These are phyloP conservation scores for Himalopsyche anomala DNA, from an alignment of 2,888 invertebrate genomes.

Conservation along the genomic window DNA sequence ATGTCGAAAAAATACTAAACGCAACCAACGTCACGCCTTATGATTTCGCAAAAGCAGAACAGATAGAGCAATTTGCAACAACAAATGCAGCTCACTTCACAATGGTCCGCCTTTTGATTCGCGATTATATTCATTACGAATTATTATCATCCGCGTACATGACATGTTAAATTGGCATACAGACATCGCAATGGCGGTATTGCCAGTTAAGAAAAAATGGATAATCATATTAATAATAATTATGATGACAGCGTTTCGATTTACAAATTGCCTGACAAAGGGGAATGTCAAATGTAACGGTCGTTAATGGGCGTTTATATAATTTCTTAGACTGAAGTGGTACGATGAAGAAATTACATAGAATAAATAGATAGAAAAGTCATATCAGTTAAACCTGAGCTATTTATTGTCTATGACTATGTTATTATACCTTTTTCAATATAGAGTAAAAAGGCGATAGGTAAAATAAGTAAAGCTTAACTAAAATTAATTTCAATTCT, in stretches of 20 bases:
- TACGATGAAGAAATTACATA: not conserved
- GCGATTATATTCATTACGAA: slow-evolving; percentile 42
- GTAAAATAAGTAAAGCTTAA: too few relatives aligned
- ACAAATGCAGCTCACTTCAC: slow-evolving; percentile 29
- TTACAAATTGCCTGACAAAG: slow-evolving; percentile 20
- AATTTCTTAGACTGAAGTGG: not conserved
- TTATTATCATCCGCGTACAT: slow-evolving; percentile 18
- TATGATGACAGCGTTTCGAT: slow-evolving; percentile 42
- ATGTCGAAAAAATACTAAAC: not conserved
- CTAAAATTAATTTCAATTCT: too few relatives aligned
- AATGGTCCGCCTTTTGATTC: slow-evolving; percentile 39
- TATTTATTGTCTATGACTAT: too few relatives aligned
- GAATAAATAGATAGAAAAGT: too few relatives aligned
- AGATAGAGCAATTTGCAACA: slow-evolving; percentile 41
- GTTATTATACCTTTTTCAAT: too few relatives aligned
- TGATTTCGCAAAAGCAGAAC: slow-evolving; percentile 17
- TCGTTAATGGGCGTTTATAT: slow-evolving; percentile 42
- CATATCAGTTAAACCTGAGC: too few relatives aligned
- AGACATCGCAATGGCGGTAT: slow-evolving; percentile 38
- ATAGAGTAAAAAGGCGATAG: too few relatives aligned
- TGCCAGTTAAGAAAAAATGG: slow-evolving; percentile 36
- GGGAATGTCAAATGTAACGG: slow-evolving; percentile 37
- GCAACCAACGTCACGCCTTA: not conserved
- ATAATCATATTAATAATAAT: slow-evolving; percentile 42
- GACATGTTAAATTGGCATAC: slow-evolving; percentile 40